Conservation (phyloP, 2,888 invertebrate genomes). For the Malacosoma neustria region DNA sequence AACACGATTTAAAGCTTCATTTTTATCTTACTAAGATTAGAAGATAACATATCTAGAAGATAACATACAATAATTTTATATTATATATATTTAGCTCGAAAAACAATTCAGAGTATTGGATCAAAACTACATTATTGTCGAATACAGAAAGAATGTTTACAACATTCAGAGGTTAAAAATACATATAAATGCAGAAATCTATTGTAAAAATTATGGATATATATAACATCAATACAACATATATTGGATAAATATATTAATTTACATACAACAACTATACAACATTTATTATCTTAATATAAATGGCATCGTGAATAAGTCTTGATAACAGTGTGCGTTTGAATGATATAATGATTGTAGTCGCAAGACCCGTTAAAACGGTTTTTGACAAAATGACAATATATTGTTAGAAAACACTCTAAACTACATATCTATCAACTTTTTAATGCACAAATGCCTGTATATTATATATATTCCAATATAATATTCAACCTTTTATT, state of each 20-base stretch:
- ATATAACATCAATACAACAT: too few species aligned
- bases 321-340: slow-evolving; percentile 67
- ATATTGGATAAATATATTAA: slow-evolving; percentile 8
- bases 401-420: too few species aligned
- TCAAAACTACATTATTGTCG: slow-evolving; percentile 60
- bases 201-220: too few species aligned
- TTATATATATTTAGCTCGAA: slow-evolving; percentile 6
- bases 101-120: slow-evolving; percentile 22
- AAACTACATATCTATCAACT: too few species aligned
- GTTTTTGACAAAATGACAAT: too few species aligned
- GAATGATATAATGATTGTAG: slow-evolving; percentile 13
- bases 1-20: slow-evolving; percentile 67
- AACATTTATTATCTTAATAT: slow-evolving; percentile 32
- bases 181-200: too few species aligned
- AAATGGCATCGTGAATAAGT: slow-evolving; percentile 52
- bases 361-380: too few species aligned
- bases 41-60: too few species aligned
- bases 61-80: slow-evolving; percentile 5
- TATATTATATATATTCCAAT: too few species aligned
- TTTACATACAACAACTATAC: slow-evolving; percentile 55
- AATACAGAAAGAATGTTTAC: slow-evolving; percentile 47
- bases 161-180: slow-evolving; percentile 37
- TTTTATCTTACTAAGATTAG: slow-evolving; percentile 55
- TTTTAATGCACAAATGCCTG: too few species aligned
- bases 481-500: too few species aligned